Evolutionary conservation across 2,113 vertebrate species (phyloP).

Genomic region (Synchiropus splendidus): DNA sequence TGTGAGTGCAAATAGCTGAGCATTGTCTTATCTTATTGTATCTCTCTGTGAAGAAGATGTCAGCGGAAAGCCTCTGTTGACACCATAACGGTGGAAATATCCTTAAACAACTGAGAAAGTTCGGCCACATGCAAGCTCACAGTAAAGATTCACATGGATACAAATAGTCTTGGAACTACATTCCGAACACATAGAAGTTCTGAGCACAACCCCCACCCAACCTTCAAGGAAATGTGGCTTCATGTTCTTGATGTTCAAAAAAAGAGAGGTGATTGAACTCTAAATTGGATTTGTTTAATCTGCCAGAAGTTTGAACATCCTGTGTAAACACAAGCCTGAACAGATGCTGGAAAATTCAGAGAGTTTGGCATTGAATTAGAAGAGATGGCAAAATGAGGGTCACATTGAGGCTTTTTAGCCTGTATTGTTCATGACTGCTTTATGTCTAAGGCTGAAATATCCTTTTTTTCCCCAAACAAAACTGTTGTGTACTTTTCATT

Average conservation of each 20-base stretch:
- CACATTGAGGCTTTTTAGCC: constrained; percentile 26
- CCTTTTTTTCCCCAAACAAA: too few relatives aligned
- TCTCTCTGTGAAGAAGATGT: constrained; percentile 3
- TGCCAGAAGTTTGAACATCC: constrained; percentile 63
- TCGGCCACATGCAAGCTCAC: constrained; percentile 49
- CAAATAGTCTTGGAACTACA: constrained; percentile 44
- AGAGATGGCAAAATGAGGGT: constrained; percentile 20
- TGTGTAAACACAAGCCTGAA: constrained; percentile 63
- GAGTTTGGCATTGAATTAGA: constrained; percentile 55
- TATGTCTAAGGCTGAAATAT: too few relatives aligned
- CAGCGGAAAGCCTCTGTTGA: constrained; percentile 42
- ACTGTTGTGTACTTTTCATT: too few relatives aligned
- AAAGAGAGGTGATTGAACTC: constrained; percentile 59
- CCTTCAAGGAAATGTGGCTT: constrained; percentile 41
- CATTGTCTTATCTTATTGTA: too few relatives aligned
- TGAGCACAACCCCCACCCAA: constrained; percentile 34
- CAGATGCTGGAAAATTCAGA: constrained; percentile 55
- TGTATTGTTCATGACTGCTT: constrained; percentile 50
- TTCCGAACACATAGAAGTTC: constrained; percentile 37
- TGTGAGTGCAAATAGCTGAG: constrained; percentile 31
- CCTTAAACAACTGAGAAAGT: constrained; percentile 38
- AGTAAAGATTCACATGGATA: constrained; percentile 45
- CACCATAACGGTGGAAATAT: constrained; percentile 58
- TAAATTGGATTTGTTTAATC: constrained; percentile 70
- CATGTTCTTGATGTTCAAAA: constrained; percentile 51